These are phyloP conservation scores for Oenanthe melanoleuca DNA, from an alignment of 2,113 vertebrate genomes.

Conservation along the genomic window DNA sequence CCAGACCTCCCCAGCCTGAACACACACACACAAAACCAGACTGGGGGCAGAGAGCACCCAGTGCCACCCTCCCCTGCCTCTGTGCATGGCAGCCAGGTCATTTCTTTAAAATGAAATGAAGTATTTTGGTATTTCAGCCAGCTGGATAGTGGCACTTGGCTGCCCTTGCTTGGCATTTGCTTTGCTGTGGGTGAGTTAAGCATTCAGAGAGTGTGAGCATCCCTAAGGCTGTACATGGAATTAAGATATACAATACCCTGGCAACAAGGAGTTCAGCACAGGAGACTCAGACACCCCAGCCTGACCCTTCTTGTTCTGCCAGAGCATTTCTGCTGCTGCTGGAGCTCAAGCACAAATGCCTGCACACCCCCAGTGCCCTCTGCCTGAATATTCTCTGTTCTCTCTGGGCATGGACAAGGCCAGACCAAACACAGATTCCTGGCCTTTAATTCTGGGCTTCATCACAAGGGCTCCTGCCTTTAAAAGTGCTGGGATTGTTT, in stretches of 20 bases:
- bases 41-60: background rate
- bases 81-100: conserved; percentile 22
- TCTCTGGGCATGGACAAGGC: background rate
- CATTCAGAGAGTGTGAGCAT: background rate
- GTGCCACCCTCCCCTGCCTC: background rate
- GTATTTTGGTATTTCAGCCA: background rate
- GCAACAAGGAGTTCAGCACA: background rate
- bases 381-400: background rate
- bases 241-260: background rate
- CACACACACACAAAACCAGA: background rate
- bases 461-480: background rate
- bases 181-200: background rate
- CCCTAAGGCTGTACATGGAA: background rate
- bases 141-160: background rate
- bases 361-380: background rate
- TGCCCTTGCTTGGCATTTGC: conserved; percentile 23
- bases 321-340: background rate
- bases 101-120: background rate
- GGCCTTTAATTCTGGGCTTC: background rate
- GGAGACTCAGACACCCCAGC: background rate
- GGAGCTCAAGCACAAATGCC: background rate
- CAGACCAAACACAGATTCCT: background rate
- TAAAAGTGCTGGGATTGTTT: background rate
- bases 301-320: background rate
- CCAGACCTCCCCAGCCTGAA: background rate